Percentiles rank a stretch among this genome's conserved stretches.
Evolutionary conservation across 2,888 invertebrate species (phyloP).

Genomic region (Oligia strigilis): DNA sequence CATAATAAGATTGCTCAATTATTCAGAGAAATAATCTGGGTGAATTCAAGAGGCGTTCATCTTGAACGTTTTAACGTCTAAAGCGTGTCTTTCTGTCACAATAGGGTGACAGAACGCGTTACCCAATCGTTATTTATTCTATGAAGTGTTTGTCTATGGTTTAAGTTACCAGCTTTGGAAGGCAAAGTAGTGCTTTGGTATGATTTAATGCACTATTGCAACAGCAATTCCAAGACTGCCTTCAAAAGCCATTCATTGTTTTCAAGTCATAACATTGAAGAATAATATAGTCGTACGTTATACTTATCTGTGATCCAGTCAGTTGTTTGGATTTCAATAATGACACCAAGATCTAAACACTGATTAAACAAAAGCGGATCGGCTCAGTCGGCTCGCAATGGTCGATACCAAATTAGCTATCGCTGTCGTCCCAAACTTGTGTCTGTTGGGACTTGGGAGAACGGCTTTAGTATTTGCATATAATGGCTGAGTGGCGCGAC

Average conservation of each 20-base stretch:
- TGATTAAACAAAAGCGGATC: conserved; percentile 54
- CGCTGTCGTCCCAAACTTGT: conserved; percentile 79
- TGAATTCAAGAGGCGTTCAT: conserved; percentile 75
- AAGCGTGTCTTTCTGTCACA: conserved; percentile 70
- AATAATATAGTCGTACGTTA: conserved; percentile 50
- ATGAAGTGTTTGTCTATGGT: conserved; percentile 71
- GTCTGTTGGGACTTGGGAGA: conserved; percentile 76
- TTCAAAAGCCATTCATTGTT: conserved; percentile 50
- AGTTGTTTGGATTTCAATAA: conserved; percentile 49
- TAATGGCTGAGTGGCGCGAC: conserved; percentile 84
- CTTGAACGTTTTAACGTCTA: conserved; percentile 66
- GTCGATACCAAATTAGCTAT: conserved; percentile 68
- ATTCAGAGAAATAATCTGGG: conserved; percentile 70
- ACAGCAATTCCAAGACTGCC: conserved; percentile 44
- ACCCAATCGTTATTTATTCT: conserved; percentile 82
- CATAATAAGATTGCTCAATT: conserved; percentile 77
- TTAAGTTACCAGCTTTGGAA: conserved; percentile 69
- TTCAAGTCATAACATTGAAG: conserved; percentile 53
- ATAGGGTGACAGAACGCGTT: conserved; percentile 80
- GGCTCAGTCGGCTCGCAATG: conserved; percentile 23
- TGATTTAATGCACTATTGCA: conserved; percentile 27
- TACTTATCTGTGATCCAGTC: conserved; percentile 45
- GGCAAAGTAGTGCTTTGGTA: conserved; percentile 23
- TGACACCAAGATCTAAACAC: conserved; percentile 56
- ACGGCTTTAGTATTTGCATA: conserved; percentile 83